Evolutionary conservation across 1,140 invertebrate genomes (phyloP).

Genomic region (Bombus balteatus): DNA sequence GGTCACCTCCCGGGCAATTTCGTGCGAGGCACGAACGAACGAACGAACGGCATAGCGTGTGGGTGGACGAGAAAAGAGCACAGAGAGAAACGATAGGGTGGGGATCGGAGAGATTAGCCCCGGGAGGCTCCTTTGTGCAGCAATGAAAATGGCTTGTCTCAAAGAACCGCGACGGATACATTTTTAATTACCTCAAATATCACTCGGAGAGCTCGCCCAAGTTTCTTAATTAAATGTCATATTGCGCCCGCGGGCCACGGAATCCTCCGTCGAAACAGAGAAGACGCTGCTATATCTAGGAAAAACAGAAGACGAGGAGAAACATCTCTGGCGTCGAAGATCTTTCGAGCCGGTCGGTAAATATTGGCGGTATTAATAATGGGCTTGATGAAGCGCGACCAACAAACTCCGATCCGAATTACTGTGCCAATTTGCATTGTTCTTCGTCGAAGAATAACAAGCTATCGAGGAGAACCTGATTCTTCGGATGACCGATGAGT

Average conservation of each 20-base stretch:
- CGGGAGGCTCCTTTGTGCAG: slow-evolving; percentile 78
- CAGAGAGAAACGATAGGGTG: slow-evolving; percentile 37
- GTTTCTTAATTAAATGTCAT: slow-evolving; percentile 83
- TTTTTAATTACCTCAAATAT: slow-evolving; percentile 83
- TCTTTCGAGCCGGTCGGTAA: slow-evolving; percentile 42
- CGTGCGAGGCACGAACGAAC: slow-evolving; percentile 38
- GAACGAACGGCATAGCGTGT: slow-evolving; percentile 21
- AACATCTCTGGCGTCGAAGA: slow-evolving; percentile 1
- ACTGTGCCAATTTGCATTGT: slow-evolving; percentile 49
- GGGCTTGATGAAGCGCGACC: slow-evolving; percentile 39
- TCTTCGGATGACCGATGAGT: slow-evolving; percentile 5
- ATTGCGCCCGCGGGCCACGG: slow-evolving; percentile 68
- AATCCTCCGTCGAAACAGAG: slow-evolving; percentile 3
- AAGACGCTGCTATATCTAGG: background rate
- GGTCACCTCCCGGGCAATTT: slow-evolving; percentile 68
- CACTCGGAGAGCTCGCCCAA: slow-evolving; percentile 72
- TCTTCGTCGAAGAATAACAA: slow-evolving; percentile 43
- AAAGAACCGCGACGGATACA: slow-evolving; percentile 82
- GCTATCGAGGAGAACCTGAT: slow-evolving; percentile 17
- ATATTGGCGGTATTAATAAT: slow-evolving; percentile 52
- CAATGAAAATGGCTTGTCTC: slow-evolving; percentile 79
- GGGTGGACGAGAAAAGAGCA: slow-evolving; percentile 35
- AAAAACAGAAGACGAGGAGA: background rate
- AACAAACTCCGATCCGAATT: slow-evolving; percentile 33
- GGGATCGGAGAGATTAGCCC: slow-evolving; percentile 77